Base-by-base conservation (phyloP, 2,888 invertebrate species). In the Drymonia ruficornis region DNA sequence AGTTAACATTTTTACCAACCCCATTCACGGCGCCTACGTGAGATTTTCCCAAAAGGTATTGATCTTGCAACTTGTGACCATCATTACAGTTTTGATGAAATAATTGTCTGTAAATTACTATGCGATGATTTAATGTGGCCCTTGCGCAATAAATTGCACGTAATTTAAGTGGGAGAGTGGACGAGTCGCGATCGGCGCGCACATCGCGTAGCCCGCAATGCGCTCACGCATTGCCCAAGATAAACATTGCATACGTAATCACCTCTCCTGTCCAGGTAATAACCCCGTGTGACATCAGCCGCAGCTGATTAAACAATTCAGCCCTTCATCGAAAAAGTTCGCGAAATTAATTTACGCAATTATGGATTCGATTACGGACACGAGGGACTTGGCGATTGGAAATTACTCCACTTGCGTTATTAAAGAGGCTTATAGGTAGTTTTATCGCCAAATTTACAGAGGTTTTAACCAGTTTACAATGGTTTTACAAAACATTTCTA, bases 101-200 rank as follows among this genome's bases (percentile, higher is more conserved):
- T 88, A 87, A 87, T 87, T 84, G 79, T 84, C 83, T 78, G 79
- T 65, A 81, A 86, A 86, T 86, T 80, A 82, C 79, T 80, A 74
- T 82, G 80, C 77, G 82, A 80, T 87, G 86, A 85, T 85, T 81
- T 81, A 84, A 80, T 82, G 70, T 75, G 72, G 78, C 74, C 80
- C 78, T 78, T 78, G 67, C 76, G 83, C 76, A 81, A 84, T 83
- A 87, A 88, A 88, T 87, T 89, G 83, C 80, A 81, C 74, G 70
- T 84, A 85, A 87, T 86, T 87, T 84, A 75, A 81, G 66, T 63
- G 69, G 68, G 70, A 70, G 73, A 77, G 75, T 78, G 69, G 66
- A 70, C 64, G 68, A 67, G 72, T 58, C 59, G 61, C 59, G 63
- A 66, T 65, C 65, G 55, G 58, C 59, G 59, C 72, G 65, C 72